Base-by-base conservation (phyloP, 1,140 invertebrate genomes). In the Drosophila oshimai region DNA sequence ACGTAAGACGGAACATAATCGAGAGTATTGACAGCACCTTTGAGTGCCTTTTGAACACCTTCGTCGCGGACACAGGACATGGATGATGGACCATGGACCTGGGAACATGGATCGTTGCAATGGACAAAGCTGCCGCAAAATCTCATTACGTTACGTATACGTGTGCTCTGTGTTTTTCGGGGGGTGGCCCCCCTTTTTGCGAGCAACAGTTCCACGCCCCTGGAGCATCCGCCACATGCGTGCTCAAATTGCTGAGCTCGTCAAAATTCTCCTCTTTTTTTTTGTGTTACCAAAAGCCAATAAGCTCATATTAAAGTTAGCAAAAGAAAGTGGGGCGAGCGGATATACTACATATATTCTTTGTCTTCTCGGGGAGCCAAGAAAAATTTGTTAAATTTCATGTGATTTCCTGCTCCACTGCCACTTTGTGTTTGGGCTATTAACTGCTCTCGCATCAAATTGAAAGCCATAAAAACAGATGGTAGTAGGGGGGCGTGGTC, bases 101-200 rank as follows among this genome's bases (percentile, higher is more conserved):
- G 4, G 45, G 13, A 49, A 39, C 34, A 31, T 24, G 57, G 13
- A 39, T 17, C 22, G 33, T 44, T 51, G 50, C 68, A 60, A 47
- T 68, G 65, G 76, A 79, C 76, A 80, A 80, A 76, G 71, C 76
- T 80, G 77, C 67, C 72, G 58, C 65, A 80, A 76, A 80, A 81
- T 80, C 77, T 72, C 77, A 81, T 81, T 81, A 81, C 77, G 76
- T 80, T 72, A 76, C 72, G 76, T 50, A 50, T 67, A 71, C 54
- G 65, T 76, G 53, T 81, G 29, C 51, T 80, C 75, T 76, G 76
- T 79, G 76, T 79, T 71, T 34, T 31, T n/a, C n/a, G n/a, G n/a
- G n/a, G n/a, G n/a, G n/a, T n/a, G n/a, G n/a, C n/a, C n/a, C n/a
- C n/a, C n/a, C n/a, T n/a, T n/a, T n/a, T n/a, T n/a, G n/a, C n/a